phyloP scores from a whole-genome alignment of 2,113 vertebrate species.

The Sarotherodon lohbergeri region DNA sequence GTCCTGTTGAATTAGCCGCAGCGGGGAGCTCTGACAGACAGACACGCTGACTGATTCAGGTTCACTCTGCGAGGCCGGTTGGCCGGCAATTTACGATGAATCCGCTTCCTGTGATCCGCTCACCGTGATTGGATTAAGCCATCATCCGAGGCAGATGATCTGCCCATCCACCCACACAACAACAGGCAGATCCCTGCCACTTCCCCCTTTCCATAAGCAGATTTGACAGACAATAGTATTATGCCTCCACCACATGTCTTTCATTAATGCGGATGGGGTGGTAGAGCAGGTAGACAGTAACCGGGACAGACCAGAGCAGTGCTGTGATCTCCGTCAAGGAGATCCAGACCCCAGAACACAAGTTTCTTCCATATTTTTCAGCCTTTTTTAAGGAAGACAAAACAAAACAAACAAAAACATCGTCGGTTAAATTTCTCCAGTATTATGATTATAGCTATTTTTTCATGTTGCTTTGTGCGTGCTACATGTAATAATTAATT shows the following conservation, averaged over 20 bases:
- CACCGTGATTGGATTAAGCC: constrained; percentile 60
- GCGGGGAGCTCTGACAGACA: background rate
- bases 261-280: constrained; percentile 7
- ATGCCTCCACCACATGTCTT: constrained; percentile 54
- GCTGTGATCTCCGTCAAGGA: background rate
- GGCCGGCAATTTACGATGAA: background rate
- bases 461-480: background rate
- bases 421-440: background rate
- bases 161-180: constrained; percentile 36
- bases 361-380: background rate
- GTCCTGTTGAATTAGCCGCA: background rate
- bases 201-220: constrained; percentile 53
- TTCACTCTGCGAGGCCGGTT: background rate
- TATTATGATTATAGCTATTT: background rate
- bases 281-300: background rate
- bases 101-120: constrained; percentile 49
- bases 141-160: constrained; percentile 46
- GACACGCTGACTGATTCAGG: background rate
- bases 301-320: background rate
- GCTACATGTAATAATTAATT: background rate
- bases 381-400: background rate
- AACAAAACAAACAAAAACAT: background rate
- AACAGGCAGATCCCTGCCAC: constrained; percentile 19
- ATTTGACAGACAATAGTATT: constrained; percentile 62
- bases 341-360: background rate